phyloP scores from a whole-genome alignment of 2,888 invertebrate genomes.

The Alitta virens region DNA sequence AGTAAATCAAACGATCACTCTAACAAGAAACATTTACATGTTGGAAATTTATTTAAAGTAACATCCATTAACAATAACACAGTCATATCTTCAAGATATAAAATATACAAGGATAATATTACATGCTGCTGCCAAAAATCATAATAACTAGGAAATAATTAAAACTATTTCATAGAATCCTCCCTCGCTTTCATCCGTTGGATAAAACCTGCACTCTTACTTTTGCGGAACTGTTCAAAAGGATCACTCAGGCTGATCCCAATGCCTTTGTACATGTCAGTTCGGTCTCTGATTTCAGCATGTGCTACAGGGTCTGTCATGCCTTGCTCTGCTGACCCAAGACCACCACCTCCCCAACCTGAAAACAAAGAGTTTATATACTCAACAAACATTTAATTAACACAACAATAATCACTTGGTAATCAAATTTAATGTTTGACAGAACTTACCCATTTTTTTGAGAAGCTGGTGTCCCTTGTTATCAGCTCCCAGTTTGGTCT shows the following conservation, averaged over 20 bases:
- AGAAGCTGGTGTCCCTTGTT: conserved; percentile 97
- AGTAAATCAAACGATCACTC: too few species aligned
- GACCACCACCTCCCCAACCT: conserved; percentile 92
- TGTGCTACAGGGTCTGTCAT: conserved; percentile 92
- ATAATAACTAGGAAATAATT: too few species aligned
- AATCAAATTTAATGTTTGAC: too few species aligned
- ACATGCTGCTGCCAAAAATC: too few species aligned
- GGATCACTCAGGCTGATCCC: conserved; percentile 86
- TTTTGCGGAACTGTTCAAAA: conserved; percentile 93
- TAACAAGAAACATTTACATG: too few species aligned
- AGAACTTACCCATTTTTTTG: conserved; percentile 89
- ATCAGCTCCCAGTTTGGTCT: conserved; percentile 66
- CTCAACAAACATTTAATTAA: not conserved
- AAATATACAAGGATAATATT: too few species aligned
- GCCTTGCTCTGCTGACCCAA: conserved; percentile 93
- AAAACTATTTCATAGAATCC: conserved; percentile 1
- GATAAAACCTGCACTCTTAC: conserved; percentile 52
- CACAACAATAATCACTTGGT: too few species aligned
- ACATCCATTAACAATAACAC: too few species aligned
- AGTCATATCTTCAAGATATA: too few species aligned
- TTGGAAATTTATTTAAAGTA: too few species aligned
- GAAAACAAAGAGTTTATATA: conserved; percentile 4
- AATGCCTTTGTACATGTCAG: conserved; percentile 92
- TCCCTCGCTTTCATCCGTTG: conserved; percentile 51
- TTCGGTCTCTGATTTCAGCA: conserved; percentile 78